Evolutionary conservation across 2,888 invertebrate species (phyloP), one percentile per base, ranked within the genome.

Genomic region (Linnaemya tessellans): DNA sequence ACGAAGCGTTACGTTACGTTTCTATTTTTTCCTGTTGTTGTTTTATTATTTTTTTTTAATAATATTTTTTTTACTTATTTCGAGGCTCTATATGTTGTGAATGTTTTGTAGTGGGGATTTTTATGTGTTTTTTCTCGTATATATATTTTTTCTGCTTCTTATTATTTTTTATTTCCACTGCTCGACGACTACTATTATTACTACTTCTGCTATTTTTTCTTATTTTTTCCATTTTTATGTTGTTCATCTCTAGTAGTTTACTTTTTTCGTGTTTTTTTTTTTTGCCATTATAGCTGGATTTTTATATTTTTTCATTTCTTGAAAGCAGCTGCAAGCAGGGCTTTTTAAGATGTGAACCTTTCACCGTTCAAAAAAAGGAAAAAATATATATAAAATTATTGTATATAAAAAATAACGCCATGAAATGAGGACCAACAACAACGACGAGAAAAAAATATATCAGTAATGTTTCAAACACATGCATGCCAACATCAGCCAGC

Each of bases 291-390:
- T 71, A 70, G 77, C 58, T 77, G 77, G 82, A 82, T 88, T 89
- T 89, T 89, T 88, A 89, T 88, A 89, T 89, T 88, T 89, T 88
- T 87, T 87, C 82, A 87, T 87, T 88, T 84, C 81, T 88, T 84
- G 25, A 83, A 83, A 83, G 71, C 67, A 84, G 86, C 84, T 88
- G 87, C 89, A 89, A 89, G 88, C 68, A 80, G 77, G 86, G 74
- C 82, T 85, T 86, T 80, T 80, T 82, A 85, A 83, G 89, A 88
- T 87, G 87, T 87, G 87, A 88, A 88, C 89, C 88, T 89, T 90
- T 64, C 64, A 62, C 70, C 87, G 87, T 88, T 88, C 87, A 88
- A 54, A 56, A 71, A 64, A 56, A 64, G 5, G 46, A 77, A 70
- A 56, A 64, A 62, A 65, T 54, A 75, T 30, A 71, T 41, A 58